Evolutionary conservation across 2,888 invertebrate genomes (phyloP).

Genomic region (Portevinia maculata): DNA sequence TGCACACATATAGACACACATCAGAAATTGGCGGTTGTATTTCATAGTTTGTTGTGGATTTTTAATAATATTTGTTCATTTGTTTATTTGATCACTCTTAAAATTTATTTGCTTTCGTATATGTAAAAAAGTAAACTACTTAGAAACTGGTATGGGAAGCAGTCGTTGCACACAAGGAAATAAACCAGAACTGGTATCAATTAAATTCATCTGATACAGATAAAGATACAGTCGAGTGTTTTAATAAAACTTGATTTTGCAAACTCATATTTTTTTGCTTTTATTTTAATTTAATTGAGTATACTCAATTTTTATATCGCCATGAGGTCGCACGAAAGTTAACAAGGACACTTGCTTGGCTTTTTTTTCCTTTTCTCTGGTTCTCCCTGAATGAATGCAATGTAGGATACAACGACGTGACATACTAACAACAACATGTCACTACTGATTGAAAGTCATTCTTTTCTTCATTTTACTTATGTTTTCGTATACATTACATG

Average conservation of each 20-base stretch:
- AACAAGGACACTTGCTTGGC: constrained; percentile 57
- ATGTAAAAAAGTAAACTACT: constrained; percentile 16
- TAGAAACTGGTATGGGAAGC: constrained; percentile 42
- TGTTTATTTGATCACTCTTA: constrained; percentile 9
- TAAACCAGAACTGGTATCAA: constrained; percentile 19
- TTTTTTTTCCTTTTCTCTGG: constrained; percentile 18
- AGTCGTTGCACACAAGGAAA: neutral
- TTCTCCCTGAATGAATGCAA: constrained; percentile 32
- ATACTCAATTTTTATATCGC: constrained; percentile 33
- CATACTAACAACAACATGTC: constrained; percentile 39
- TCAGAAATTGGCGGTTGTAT: constrained; percentile 66
- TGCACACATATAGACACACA: constrained; percentile 28
- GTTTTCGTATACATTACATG: constrained; percentile 21
- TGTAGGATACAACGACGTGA: constrained; percentile 47
- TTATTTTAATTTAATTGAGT: constrained; percentile 35
- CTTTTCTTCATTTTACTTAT: constrained; percentile 5
- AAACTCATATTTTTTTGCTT: neutral
- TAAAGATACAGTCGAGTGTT: neutral
- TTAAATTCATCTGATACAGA: neutral
- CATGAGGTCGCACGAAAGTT: constrained; percentile 24
- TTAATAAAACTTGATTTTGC: constrained; percentile 43
- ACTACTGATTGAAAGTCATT: constrained; percentile 49
- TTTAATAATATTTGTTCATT: neutral
- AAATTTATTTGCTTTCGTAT: constrained; percentile 53
- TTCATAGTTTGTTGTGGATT: constrained; percentile 33